These are phyloP conservation scores for Macropis europaea DNA, from an alignment of 2,888 invertebrate species.

Conservation along the genomic window DNA sequence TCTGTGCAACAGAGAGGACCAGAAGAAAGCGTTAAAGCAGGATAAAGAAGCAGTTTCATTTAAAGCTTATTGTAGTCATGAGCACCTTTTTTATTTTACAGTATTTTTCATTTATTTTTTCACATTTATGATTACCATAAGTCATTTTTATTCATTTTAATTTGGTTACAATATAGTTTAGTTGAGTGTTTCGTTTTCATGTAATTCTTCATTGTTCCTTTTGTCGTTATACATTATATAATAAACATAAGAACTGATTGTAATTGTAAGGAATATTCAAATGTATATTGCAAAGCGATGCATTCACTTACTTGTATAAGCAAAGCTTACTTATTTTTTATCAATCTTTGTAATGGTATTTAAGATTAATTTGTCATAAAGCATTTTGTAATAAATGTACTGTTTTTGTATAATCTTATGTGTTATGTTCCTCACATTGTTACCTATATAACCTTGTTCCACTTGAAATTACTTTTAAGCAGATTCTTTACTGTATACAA, in stretches of 20 bases:
- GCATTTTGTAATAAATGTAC: slow-evolving; percentile 14
- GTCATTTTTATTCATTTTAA: neutral
- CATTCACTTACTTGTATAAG: neutral
- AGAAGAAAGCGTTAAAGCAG: slow-evolving; percentile 61
- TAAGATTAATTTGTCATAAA: neutral
- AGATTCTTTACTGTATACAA: too few species aligned
- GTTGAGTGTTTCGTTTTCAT: neutral
- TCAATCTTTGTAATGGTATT: neutral
- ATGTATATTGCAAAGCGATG: neutral
- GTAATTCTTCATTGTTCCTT: neutral
- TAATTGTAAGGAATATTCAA: neutral
- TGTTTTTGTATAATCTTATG: neutral
- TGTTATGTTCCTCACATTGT: neutral
- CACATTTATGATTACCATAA: neutral
- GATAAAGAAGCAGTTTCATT: slow-evolving; percentile 33
- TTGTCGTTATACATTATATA: neutral
- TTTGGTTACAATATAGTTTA: neutral
- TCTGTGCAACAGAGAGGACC: slow-evolving; percentile 36
- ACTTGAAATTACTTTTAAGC: too few species aligned
- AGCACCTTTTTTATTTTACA: neutral
- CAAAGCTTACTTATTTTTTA: neutral
- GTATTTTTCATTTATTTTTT: slow-evolving; percentile 2
- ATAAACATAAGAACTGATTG: neutral
- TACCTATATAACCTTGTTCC: too few species aligned
- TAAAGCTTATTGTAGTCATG: neutral